Base-by-base conservation (phyloP, 2,113 vertebrate genomes). In the Seriola aureovittata region DNA sequence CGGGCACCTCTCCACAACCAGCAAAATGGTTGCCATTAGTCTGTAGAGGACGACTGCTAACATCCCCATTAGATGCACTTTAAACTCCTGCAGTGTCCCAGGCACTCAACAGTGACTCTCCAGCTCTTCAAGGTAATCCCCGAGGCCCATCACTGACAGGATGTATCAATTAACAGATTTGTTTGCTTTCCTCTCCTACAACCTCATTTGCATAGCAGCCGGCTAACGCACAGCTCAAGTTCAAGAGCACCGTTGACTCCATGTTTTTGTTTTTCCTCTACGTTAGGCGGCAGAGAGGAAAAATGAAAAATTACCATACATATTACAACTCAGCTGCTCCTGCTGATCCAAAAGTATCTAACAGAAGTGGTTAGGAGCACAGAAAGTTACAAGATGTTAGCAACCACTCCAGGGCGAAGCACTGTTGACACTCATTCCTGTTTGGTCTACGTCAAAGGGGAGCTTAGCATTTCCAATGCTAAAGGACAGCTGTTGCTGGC, bases 401-500 rank as follows among this genome's bases (percentile, higher is more conserved):
- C 67, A 19, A 81, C 66, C 71, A 42, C 91, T 86, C 44, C 58
- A n/a, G 91, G 89, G 81, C 75, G 42, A 83, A 89, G 86, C 44
- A 1, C 44, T 92, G 93, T 87, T 92, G 93, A 91, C 93, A 77
- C 85, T 90, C 82, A 46, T 68, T 94, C 89, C 87, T 58, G 78
- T 93, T 92, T 85, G 21, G 70, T 94, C 86, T 94, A 90, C 75
- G 84, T 95, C 92, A 92, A 86, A 81, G 69, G 78, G 84, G 90
- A 91, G 85, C 80, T 93, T 92, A 93, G 91, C 87, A 88, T 91
- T 83, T 82, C 75, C 85, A 52, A 93, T 90, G 92, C 92, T 93
- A 91, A 92, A 94, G 94, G 94, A 95, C 95, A 95, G 93, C 92
- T 93, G 92, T 91, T 94, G 94, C 94, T 94, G 89, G 91, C 93